Base-by-base conservation (phyloP, 2,113 vertebrate genomes). In the Tamias sibiricus region DNA sequence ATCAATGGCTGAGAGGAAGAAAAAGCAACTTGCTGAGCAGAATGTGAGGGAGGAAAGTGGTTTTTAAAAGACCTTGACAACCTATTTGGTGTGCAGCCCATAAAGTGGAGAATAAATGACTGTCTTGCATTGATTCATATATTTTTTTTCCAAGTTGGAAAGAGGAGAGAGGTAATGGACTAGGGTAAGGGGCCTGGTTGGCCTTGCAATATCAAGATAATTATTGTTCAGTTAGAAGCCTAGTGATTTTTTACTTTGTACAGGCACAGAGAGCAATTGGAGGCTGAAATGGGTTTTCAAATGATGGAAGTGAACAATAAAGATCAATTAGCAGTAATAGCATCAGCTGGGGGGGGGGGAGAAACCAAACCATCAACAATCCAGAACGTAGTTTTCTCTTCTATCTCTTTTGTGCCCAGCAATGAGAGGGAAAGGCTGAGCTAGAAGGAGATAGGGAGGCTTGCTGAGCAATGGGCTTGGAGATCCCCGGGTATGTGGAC, bases 171-270 rank as follows among this genome's bases (percentile, higher is more conserved):
- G 59, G 59, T 80, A 96, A 85, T 94, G 85, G 83, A n/a, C 37
- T 68, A 75, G 47, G 54, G 35, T 52, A 37, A 87, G 44, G 81
- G 83, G 40, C 40, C 77, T 54, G 44, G 80, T 37, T 96, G 81
- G 76, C 77, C 11, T 95, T 52, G 12, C 71, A 80, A 75, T 74
- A 49, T 66, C 75, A 88, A 79, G 96, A 69, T 96, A 91, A 97
- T 97, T 97, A 97, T 93, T 95, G 92, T 88, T 94, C 82, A 68
- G 76, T 93, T 96, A 93, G 83, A 96, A 97, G 77, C 42, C 42
- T 69, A 90, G 95, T 68, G 59, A 90, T 54, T 93, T 95, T 98
- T 86, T 37, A 72, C 87, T 97, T 96, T 97, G n/a, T 95, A 95
- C 82, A 96, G 83, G 16, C 87, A 62, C 76, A 71, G 97, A 95